Base-by-base conservation (phyloP, 2,797 vertebrate species). In the Cryptoprocta ferox region DNA sequence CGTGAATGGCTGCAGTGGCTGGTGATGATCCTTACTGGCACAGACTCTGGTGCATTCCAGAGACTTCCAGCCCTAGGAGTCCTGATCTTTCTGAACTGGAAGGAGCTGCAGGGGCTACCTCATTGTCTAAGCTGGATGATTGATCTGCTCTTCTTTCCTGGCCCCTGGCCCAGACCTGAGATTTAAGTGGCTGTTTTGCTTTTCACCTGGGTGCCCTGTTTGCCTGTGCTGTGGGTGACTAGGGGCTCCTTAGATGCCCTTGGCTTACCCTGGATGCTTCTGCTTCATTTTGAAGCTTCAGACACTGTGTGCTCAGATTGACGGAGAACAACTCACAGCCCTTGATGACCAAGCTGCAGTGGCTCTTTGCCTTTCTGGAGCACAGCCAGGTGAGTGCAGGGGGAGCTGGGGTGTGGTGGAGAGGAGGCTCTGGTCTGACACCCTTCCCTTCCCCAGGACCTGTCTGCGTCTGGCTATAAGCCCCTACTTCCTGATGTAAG, bases 321-420 rank as follows among this genome's bases (percentile, higher is more conserved):
- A 98, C 98, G 0, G 99, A 99, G 97, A 98, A 98, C 98, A 99
- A 98, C 96, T 99, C 98, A 10, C 99, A 99, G 95, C 99, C 99
- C 66, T 96, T 99, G 98, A 99, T 99, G 99, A 99, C 98, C 93
- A 99, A 99, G 94, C 98, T 99, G 48, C 99, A 99, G 94, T 99
- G 98, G 98, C 98, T 99, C 71, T 99, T 99, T 95, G 99, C 99
- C 13, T 99, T 99, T 98, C 98, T 99, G 95, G 99, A 99, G 96
- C 99, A 99, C 95, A 99, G 99, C 98, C 99, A 99, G 99, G 99
- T 99, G 98, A 97, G 98, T 97, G 97, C 16, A 19, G 35, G 4
- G 66, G 68, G 21, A 5, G 15, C 2, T 0, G 65, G 73, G 1
- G 24, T 0, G 0, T 8, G 37, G 37, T 42, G 11, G 48, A 42